Conservation (phyloP, 1,140 invertebrate genomes). For the Drosophila elegans region DNA sequence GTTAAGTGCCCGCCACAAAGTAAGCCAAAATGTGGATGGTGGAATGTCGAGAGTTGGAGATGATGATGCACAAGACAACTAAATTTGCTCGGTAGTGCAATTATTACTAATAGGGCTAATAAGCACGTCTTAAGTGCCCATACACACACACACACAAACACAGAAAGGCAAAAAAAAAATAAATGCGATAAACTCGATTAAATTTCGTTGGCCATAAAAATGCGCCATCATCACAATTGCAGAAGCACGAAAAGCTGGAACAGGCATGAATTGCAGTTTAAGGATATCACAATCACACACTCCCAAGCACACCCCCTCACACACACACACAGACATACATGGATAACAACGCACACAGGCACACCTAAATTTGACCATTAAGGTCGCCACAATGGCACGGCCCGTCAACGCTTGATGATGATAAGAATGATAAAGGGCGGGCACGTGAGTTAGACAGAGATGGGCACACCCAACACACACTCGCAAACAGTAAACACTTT, state of each 20-base stretch:
- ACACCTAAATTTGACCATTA: constrained; percentile 73
- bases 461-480: neutral
- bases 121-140: constrained; percentile 74
- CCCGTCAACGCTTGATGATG: constrained; percentile 76
- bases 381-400: constrained; percentile 71
- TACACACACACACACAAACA: constrained; percentile 4
- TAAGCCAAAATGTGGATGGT: constrained; percentile 37
- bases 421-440: constrained; percentile 41
- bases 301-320: constrained; percentile 3
- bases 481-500: constrained; percentile 45
- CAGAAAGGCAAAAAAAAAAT: constrained; percentile 23
- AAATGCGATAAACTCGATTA: constrained; percentile 79
- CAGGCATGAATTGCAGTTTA: constrained; percentile 78
- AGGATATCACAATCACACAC: constrained; percentile 52
- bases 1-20: constrained; percentile 49
- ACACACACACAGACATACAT: constrained; percentile 12
- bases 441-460: constrained; percentile 6
- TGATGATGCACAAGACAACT: constrained; percentile 62
- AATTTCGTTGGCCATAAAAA: constrained; percentile 75
- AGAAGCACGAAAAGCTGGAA: constrained; percentile 25
- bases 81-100: constrained; percentile 80
- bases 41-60: constrained; percentile 7
- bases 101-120: constrained; percentile 81
- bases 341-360: constrained; percentile 6
- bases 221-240: constrained; percentile 79